Percentiles rank a stretch among this genome's conserved stretches.
phyloP scores from a whole-genome alignment of 2,113 vertebrate species.

The Salvator merianae region DNA sequence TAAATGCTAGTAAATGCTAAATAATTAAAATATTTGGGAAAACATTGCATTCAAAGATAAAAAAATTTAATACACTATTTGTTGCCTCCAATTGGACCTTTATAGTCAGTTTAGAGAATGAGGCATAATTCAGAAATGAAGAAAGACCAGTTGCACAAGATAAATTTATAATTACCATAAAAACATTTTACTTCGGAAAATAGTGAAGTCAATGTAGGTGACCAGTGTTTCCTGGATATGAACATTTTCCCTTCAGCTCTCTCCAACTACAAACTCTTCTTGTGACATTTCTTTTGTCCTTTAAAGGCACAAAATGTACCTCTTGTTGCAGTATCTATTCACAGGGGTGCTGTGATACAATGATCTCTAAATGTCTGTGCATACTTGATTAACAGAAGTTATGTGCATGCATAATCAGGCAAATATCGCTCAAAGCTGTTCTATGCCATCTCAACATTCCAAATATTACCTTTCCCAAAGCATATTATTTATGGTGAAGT shows the following conservation, averaged over 20 bases:
- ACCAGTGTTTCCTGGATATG: background rate
- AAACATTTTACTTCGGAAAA: constrained; percentile 48
- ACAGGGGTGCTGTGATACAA: constrained; percentile 30
- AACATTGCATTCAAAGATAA: constrained; percentile 63
- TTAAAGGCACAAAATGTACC: constrained; percentile 16
- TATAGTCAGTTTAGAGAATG: constrained; percentile 53
- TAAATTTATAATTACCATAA: constrained; percentile 33
- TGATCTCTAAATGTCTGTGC: constrained; percentile 33
- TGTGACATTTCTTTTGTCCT: background rate
- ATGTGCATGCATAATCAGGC: constrained; percentile 26
- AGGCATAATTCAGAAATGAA: constrained; percentile 51
- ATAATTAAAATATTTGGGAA: constrained; percentile 51
- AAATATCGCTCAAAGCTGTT: constrained; percentile 35
- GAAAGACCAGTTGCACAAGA: constrained; percentile 27
- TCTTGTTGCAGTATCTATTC: constrained; percentile 34
- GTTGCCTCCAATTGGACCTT: constrained; percentile 49
- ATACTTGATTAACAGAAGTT: constrained; percentile 28
- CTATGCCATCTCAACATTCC: constrained; percentile 24
- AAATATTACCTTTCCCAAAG: constrained; percentile 36
- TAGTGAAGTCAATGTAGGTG: constrained; percentile 11
- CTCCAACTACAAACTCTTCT: constrained; percentile 1
- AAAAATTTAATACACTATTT: constrained; percentile 53
- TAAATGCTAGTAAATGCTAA: constrained; percentile 55
- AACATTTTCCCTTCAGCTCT: background rate
- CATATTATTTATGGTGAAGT: constrained; percentile 28